Conservation (phyloP, 2,113 vertebrate genomes). For the Podarcis raffonei region DNA sequence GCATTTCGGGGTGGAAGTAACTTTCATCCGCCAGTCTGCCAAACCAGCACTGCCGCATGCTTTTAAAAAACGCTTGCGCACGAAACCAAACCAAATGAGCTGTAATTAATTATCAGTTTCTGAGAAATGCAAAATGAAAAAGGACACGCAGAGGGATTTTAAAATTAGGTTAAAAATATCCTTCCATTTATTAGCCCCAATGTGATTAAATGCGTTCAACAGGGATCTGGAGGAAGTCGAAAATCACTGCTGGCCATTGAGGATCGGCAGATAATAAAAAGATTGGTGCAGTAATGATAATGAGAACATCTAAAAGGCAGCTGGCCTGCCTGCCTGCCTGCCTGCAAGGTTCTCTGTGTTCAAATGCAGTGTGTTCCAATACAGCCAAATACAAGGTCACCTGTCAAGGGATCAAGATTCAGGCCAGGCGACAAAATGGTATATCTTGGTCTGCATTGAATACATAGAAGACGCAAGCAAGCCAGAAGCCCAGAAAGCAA, state of each 20-base stretch:
- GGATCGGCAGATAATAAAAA: not conserved
- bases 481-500: not conserved
- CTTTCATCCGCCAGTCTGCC: not conserved
- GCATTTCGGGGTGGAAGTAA: not conserved
- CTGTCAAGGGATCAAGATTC: not conserved
- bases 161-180: constrained; percentile 8
- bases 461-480: not conserved
- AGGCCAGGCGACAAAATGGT: not conserved
- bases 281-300: not conserved
- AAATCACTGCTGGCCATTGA: not conserved
- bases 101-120: constrained; percentile 19
- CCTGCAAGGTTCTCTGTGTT: not conserved
- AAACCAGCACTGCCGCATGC: not conserved
- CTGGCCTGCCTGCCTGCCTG: not conserved
- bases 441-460: not conserved
- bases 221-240: not conserved
- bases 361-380: not conserved
- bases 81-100: not conserved
- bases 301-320: not conserved
- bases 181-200: not conserved
- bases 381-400: not conserved
- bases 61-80: not conserved
- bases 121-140: constrained; percentile 17
- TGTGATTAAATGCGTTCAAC: constrained; percentile 8
- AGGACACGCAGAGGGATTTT: not conserved